Base-by-base conservation (phyloP, 2,113 vertebrate genomes). In the Ariopsis seemanni region DNA sequence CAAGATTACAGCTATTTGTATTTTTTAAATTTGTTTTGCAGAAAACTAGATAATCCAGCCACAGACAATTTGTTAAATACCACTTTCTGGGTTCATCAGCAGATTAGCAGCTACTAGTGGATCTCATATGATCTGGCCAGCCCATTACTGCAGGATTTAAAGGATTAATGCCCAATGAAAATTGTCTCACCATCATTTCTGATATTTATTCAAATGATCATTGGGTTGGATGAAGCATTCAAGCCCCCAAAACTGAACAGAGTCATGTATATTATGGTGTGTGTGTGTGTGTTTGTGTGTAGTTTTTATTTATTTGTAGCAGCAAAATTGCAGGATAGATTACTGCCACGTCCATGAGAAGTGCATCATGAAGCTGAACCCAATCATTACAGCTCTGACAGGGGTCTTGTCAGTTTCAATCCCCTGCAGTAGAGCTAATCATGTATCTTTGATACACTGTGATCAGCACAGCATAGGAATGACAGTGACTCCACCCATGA, bases 91-190 rank as follows among this genome's bases (percentile, higher is more conserved):
- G 92, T 94, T 95, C 93, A 94, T 94, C 93, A 93, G 88, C 95
- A 95, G 94, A 95, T 95, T 95, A 95, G 93, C 89, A 75, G 88
- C 92, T 93, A 92, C 90, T 90, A 94, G 93, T 93, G 93, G 95
- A 95, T 95, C 94, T 96, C 94, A 95, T 95, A 94, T 93, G 94
- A 93, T 91, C 94, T 91, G 93, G 94, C 94, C 95, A 95, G 93
- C 93, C 92, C 95, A 95, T 94, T 93, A 92, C 93, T 93, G 92
- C 94, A 94, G 90, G 93, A 93, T 92, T 96, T 95, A 96, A 95
- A 71, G 94, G 95, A 95, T 96, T 95, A 96, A 94, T 94, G 92
- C 65, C 48, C 85, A 74, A 83, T 89, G 82, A 92, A 85, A 88
- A 88, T 94, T 90, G 92, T 93, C 92, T 90, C 89, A 90, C 91